Conservation (phyloP, 2,888 invertebrate genomes). For the Thecocarcelia acutangulata region DNA sequence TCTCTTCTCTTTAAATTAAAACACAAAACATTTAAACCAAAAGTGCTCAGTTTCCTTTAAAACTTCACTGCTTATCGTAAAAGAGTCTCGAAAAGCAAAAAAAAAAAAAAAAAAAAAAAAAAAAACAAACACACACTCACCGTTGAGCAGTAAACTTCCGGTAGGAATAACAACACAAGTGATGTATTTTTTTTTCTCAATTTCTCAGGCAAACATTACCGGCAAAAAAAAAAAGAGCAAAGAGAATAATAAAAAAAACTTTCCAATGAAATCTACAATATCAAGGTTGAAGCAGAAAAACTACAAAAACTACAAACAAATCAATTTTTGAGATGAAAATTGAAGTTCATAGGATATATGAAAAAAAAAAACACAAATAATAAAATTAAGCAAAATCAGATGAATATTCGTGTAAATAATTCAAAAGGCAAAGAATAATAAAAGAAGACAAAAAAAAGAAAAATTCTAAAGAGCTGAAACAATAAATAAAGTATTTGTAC, state of each 20-base stretch:
- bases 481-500: too few species aligned
- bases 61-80: neutral
- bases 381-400: too few species aligned
- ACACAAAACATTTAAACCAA: neutral
- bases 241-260: neutral
- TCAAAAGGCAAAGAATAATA: too few species aligned
- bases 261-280: constrained; percentile 1
- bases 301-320: constrained; percentile 28
- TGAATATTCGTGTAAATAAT: too few species aligned
- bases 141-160: constrained; percentile 48
- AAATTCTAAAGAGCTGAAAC: too few species aligned
- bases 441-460: too few species aligned
- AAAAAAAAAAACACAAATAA: neutral
- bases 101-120: neutral
- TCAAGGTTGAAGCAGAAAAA: constrained; percentile 50
- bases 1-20: neutral
- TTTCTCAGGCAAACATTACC: constrained; percentile 43
- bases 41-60: constrained; percentile 3
- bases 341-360: constrained; percentile 10
- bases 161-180: constrained; percentile 16
- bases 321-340: constrained; percentile 31
- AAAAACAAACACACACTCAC: too few species aligned
- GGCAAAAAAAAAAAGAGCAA: constrained; percentile 8
- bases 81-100: neutral
- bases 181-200: constrained; percentile 34